Conservation (phyloP, 2,797 vertebrate genomes). For the Sebastes itinus region DNA sequence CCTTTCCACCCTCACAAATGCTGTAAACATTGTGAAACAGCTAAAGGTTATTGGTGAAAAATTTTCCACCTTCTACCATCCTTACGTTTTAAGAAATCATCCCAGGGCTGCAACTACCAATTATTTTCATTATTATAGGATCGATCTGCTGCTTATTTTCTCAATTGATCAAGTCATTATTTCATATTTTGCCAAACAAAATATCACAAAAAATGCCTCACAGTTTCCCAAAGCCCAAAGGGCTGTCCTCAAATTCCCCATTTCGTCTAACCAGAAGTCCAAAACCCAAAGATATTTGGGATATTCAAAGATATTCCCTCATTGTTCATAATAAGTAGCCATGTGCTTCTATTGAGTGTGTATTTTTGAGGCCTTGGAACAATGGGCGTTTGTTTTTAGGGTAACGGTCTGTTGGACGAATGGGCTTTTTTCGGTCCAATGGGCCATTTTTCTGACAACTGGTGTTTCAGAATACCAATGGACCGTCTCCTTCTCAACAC, state of each 20-base stretch:
- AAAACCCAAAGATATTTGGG: not conserved
- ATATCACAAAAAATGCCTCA: not conserved
- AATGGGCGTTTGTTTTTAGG: no score
- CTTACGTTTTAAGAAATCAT: not conserved
- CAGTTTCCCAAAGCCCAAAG: not conserved
- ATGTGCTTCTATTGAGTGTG: no score
- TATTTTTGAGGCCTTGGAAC: fast-evolving
- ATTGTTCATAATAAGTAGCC: no score
- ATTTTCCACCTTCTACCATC: not conserved
- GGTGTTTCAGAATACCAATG: no score
- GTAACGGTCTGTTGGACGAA: no score
- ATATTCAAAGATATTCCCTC: no score
- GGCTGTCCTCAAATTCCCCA: not conserved
- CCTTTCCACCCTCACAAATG: not conserved
- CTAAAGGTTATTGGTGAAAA: not conserved
- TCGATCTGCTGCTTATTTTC: not conserved
- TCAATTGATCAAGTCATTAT: not conserved
- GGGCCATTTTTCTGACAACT: no score
- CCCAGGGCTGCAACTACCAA: not conserved
- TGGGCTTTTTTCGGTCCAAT: no score
- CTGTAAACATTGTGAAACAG: not conserved
- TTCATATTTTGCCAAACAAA: not conserved
- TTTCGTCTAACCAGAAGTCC: not conserved
- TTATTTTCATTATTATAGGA: not conserved
- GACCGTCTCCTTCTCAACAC: no score